These are phyloP conservation scores for Eumerus sabulonum DNA, from an alignment of 2,888 invertebrate genomes.

Conservation along the genomic window DNA sequence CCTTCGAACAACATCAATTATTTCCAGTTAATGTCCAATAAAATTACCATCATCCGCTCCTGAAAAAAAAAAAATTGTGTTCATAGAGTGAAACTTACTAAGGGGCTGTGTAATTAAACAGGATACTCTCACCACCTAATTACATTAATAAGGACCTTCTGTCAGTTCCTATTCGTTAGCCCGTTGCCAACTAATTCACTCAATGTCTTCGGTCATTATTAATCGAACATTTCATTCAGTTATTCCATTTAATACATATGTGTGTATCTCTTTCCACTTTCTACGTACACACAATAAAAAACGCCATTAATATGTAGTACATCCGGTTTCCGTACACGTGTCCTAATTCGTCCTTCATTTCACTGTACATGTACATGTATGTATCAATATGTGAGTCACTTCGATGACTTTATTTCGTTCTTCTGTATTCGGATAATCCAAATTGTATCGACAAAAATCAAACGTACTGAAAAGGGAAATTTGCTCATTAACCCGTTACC, in stretches of 20 bases:
- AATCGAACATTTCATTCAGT: constrained; percentile 21
- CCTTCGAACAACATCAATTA: too few species aligned
- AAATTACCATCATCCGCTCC: too few species aligned
- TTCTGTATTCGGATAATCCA: constrained; percentile 14
- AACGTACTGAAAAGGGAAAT: constrained; percentile 24
- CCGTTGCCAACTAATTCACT: too few species aligned
- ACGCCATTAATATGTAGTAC: constrained; percentile 15
- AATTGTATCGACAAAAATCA: constrained; percentile 34
- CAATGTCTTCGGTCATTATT: too few species aligned
- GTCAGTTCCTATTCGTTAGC: too few species aligned
- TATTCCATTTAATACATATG: constrained; percentile 8
- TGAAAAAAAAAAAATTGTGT: too few species aligned
- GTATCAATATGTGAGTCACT: background rate
- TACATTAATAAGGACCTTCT: too few species aligned
- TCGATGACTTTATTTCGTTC: background rate
- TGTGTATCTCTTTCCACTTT: background rate
- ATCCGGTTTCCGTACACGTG: constrained; percentile 20
- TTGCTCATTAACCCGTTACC: constrained; percentile 39
- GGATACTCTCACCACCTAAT: too few species aligned
- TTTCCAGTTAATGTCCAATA: too few species aligned
- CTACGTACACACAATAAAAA: background rate
- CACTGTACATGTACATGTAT: constrained; percentile 1
- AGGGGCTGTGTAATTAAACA: too few species aligned
- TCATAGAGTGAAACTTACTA: too few species aligned
- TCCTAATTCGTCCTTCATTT: constrained; percentile 23